Base-by-base conservation (phyloP, 2,113 vertebrate species). In the Oenanthe oenanthe region DNA sequence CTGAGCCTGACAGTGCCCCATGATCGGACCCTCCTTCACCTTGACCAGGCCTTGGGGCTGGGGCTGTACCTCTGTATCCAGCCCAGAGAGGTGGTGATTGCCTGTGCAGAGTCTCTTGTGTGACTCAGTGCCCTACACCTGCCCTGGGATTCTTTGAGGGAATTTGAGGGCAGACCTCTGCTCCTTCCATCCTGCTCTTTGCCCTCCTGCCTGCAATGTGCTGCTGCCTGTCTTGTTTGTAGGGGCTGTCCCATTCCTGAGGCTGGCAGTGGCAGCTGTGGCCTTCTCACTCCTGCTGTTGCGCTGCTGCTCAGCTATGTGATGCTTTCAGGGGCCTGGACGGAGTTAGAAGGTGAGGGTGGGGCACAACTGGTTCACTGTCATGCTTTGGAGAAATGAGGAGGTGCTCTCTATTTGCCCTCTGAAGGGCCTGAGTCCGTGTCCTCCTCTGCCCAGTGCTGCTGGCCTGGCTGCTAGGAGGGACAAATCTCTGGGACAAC, bases 41-140 rank as follows among this genome's bases (percentile, higher is more conserved):
- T 36, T 72, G 48, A 48, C 43, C 5, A 2, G 56, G 40, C 81
- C 3, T 87, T 1, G 1, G 38, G 56, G 4, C 62, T 74, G 70
- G 36, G 34, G 51, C 77, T 20, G 19, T 72, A 28, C 28, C 24
- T 87, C 79, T 57, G 65, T 16, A 5, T 70, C 54, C 78, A 75
- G 20, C 57, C 48, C 4, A 1, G 40, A 51, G 75, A 1, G 1
- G 17, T 5, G 1, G 8, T 9, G 14, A 50, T 36, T 75, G 31
- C 65, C 43, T 77, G 42, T 5, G 2, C 9, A 2, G 12, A 17
- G 47, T 28, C 36, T 50, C 20, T 31, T 51, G 11, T 0, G 0
- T 2, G 2, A 36, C 36, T 83, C 6, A 0, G 45, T 56, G 67
- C 38, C 32, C 67, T 57, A 29, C 12, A 8, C 7, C 22, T 65